A percentile compares a stretch with the other conserved stretches of the same genome.
Evolutionary conservation across 2,888 invertebrate species (phyloP).

Genomic region (Scaptomyza caliginosa): DNA sequence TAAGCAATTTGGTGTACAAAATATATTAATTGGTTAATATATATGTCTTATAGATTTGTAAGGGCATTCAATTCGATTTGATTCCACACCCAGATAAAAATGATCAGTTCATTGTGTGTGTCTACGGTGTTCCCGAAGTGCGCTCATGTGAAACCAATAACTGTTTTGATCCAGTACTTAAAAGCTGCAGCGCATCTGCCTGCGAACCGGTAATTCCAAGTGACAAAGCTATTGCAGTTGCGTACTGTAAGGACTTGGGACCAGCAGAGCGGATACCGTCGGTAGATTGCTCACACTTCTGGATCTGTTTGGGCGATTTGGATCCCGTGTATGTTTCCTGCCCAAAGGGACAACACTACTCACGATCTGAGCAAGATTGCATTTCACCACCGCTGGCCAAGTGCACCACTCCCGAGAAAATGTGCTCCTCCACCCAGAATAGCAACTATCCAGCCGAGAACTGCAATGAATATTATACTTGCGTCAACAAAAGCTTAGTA

Average conservation of each 20-base stretch:
- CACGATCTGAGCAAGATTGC: constrained; percentile 25
- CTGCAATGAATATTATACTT: constrained; percentile 28
- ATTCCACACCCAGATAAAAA: constrained; percentile 13
- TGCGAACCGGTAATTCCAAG: neutral
- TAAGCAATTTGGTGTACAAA: neutral
- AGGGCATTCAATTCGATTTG: constrained; percentile 14
- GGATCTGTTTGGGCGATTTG: constrained; percentile 19
- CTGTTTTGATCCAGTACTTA: constrained; percentile 12
- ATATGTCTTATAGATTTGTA: constrained; percentile 2
- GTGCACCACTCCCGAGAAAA: constrained; percentile 19
- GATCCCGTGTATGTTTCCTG: constrained; percentile 26
- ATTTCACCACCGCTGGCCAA: constrained; percentile 31
- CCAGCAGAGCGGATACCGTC: constrained; percentile 9
- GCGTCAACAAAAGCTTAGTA: constrained; percentile 8
- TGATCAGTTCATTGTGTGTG: constrained; percentile 18
- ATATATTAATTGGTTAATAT: neutral
- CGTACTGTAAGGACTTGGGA: neutral
- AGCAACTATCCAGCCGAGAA: constrained; percentile 16
- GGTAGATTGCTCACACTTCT: constrained; percentile 23
- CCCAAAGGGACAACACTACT: constrained; percentile 20
- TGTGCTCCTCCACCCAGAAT: constrained; percentile 3
- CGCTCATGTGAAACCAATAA: neutral
- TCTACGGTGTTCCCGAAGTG: constrained; percentile 12
- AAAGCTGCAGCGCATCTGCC: neutral
- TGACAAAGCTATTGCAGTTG: neutral